These are phyloP conservation scores for Fissipunctia ypsillon DNA, from an alignment of 2,888 invertebrate species.

Conservation along the genomic window DNA sequence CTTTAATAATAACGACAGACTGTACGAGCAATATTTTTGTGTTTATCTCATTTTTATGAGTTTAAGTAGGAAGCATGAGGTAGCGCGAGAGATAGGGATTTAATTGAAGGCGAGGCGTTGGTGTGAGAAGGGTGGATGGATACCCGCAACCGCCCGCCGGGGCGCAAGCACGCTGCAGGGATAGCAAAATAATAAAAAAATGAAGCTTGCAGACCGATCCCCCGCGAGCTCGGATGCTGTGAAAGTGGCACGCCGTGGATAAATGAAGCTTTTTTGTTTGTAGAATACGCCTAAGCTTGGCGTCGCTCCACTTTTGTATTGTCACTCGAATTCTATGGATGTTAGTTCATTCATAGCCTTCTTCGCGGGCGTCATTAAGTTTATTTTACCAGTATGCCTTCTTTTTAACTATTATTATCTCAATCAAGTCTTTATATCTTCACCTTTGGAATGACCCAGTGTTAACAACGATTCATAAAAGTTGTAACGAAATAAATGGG, in stretches of 20 bases:
- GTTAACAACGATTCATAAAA: conserved; percentile 36
- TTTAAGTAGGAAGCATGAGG: conserved; percentile 87
- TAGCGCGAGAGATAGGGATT: conserved; percentile 87
- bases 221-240: conserved; percentile 89
- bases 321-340: conserved; percentile 87
- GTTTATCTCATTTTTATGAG: conserved; percentile 88
- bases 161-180: conserved; percentile 74
- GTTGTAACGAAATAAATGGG: conserved; percentile 49
- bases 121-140: conserved; percentile 77
- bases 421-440: conserved; percentile 13
- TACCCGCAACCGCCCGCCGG: conserved; percentile 77
- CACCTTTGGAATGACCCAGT: background rate
- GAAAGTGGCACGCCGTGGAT: conserved; percentile 90
- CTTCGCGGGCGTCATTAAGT: conserved; percentile 81
- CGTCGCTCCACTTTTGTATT: conserved; percentile 88
- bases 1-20: conserved; percentile 82
- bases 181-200: conserved; percentile 88
- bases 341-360: conserved; percentile 84
- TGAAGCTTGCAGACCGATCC: conserved; percentile 83
- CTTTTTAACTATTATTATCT: conserved; percentile 70
- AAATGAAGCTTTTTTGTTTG: conserved; percentile 90
- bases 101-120: conserved; percentile 88
- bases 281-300: conserved; percentile 87
- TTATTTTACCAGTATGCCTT: conserved; percentile 72
- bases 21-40: conserved; percentile 86